Conservation (phyloP, 2,113 vertebrate species). For the Parotia lawesii region DNA sequence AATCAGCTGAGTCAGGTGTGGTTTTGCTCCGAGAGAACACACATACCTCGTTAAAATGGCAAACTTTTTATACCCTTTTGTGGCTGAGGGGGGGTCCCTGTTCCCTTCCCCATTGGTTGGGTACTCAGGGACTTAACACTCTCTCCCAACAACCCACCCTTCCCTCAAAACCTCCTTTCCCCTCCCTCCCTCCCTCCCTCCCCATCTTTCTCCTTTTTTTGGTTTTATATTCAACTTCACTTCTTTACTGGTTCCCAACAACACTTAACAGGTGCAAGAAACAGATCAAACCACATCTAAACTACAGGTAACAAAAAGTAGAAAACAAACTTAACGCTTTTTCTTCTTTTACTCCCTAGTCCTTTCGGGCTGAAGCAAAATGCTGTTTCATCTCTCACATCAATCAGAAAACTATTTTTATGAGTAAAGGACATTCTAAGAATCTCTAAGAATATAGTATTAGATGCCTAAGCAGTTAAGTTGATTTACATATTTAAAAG, state of each 20-base stretch:
- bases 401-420: not conserved
- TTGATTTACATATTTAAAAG: not conserved
- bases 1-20: not conserved
- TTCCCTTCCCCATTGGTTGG: too few relatives aligned
- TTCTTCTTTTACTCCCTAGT: not conserved
- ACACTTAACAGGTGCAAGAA: not conserved
- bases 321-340: not conserved
- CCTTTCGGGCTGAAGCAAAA: not conserved
- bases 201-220: not conserved
- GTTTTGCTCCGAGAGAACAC: not conserved
- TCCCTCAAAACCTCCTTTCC: too few relatives aligned
- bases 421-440: not conserved
- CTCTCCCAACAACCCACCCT: not conserved
- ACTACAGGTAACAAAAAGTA: not conserved
- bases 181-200: too few relatives aligned
- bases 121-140: not conserved
- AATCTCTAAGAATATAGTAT: not conserved
- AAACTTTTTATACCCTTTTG: not conserved
- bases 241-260: not conserved
- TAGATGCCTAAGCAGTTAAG: not conserved
- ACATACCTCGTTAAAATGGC: not conserved
- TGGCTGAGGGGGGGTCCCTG: rapidly evolving
- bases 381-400: not conserved
- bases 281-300: not conserved
- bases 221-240: not conserved